A percentile compares a stretch with the other conserved stretches of the same genome.
Conservation (phyloP, 2,888 invertebrate species). For the Heliconius sara region DNA sequence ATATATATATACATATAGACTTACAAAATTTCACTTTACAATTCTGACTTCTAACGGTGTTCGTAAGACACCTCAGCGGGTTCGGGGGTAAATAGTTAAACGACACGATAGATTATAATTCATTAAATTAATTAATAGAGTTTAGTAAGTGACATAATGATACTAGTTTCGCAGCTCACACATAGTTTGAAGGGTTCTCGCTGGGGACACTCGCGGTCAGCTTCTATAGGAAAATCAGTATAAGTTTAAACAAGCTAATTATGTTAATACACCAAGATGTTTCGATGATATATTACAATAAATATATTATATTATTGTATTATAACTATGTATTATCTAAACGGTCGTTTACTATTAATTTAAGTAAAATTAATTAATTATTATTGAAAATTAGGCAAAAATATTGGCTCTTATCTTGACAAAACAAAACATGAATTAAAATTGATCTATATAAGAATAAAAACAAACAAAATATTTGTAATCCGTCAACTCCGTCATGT, state of each 20-base stretch:
- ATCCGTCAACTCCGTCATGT: conserved; percentile 25
- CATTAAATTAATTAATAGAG: conserved; percentile 75
- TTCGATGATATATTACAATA: not conserved
- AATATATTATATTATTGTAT: too few species aligned
- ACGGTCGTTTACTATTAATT: too few species aligned
- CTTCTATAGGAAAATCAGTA: conserved; percentile 38
- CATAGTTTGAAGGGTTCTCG: conserved; percentile 62
- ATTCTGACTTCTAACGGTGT: not conserved
- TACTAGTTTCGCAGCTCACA: conserved; percentile 59
- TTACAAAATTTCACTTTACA: not conserved
- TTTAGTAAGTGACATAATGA: conserved; percentile 69
- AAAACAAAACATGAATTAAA: not conserved
- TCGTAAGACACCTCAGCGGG: conserved; percentile 13
- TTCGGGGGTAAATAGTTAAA: conserved; percentile 60
- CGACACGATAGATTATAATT: conserved; percentile 78
- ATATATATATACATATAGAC: not conserved
- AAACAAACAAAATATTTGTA: conserved; percentile 30
- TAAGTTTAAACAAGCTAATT: conserved; percentile 25
- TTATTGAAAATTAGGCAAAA: not conserved
- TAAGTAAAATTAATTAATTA: too few species aligned
- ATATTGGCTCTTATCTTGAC: not conserved
- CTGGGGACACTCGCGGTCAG: conserved; percentile 46
- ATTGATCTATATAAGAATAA: conserved; percentile 15
- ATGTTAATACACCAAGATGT: conserved; percentile 20
- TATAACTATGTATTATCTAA: not conserved